These are phyloP conservation scores for Urocynchramus pylzowi DNA, from an alignment of 2,113 vertebrate species.

Conservation along the genomic window DNA sequence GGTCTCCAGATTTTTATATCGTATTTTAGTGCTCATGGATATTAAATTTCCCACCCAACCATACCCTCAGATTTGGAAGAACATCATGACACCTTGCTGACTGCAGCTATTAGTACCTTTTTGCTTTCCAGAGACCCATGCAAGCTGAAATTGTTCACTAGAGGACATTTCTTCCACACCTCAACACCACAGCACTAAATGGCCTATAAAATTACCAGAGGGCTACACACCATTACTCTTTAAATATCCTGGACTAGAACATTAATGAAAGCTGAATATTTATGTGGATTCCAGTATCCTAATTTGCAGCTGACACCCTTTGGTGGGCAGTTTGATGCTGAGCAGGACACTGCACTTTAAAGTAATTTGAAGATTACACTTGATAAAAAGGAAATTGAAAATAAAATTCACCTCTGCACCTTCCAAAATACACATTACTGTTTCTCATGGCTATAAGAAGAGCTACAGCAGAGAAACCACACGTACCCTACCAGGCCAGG, in stretches of 20 bases:
- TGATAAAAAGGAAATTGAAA: background rate
- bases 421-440: background rate
- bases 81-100: background rate
- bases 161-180: background rate
- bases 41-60: constrained; percentile 1
- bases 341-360: background rate
- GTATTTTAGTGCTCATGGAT: background rate
- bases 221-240: background rate
- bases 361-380: background rate
- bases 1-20: background rate
- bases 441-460: background rate
- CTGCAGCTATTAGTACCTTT: background rate
- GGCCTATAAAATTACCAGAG: constrained; percentile 14
- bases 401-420: background rate
- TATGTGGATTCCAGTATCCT: background rate
- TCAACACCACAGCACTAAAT: constrained; percentile 5
- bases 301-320: background rate
- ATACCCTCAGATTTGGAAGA: background rate
- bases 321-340: background rate
- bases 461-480: background rate
- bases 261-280: constrained; percentile 3
- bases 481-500: background rate
- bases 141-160: background rate
- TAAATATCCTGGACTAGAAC: background rate
- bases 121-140: background rate